Conservation (phyloP, 2,888 invertebrate species). For the Coremacera marginata region DNA sequence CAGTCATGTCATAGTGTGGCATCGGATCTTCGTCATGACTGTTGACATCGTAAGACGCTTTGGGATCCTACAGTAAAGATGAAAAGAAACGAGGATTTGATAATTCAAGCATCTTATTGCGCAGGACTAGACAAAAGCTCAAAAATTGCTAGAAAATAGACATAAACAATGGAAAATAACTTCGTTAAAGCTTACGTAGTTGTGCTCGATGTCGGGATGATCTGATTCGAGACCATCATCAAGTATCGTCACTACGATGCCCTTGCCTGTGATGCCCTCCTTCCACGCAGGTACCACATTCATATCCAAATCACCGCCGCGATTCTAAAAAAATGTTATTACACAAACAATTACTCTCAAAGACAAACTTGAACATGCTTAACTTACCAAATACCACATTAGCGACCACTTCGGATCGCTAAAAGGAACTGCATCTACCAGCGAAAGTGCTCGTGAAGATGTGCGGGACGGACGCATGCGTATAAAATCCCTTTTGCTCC, state of each 20-base stretch:
- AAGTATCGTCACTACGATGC: constrained; percentile 95
- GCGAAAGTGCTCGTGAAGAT: constrained; percentile 57
- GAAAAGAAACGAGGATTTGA: not conserved
- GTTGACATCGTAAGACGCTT: constrained; percentile 97
- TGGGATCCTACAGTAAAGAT: constrained; percentile 78
- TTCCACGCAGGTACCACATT: constrained; percentile 96
- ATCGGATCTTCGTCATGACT: constrained; percentile 96
- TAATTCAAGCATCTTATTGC: too few species aligned
- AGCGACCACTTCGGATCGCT: constrained; percentile 93
- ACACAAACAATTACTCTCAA: not conserved
- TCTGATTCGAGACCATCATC: constrained; percentile 97
- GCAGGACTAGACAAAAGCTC: too few species aligned
- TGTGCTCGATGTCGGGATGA: constrained; percentile 91
- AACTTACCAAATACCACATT: constrained; percentile 97
- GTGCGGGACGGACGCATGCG: constrained; percentile 69
- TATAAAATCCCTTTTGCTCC: constrained; percentile 84
- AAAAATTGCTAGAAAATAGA: not conserved
- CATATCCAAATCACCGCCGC: constrained; percentile 94
- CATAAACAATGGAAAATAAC: not conserved
- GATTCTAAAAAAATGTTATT: constrained; percentile 73
- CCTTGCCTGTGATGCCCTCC: constrained; percentile 92
- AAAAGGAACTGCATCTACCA: constrained; percentile 70
- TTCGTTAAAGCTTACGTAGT: constrained; percentile 78
- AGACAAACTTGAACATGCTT: not conserved
- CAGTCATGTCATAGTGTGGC: constrained; percentile 96